phyloP scores from a whole-genome alignment of 2,888 invertebrate species.

The Xylota sylvarum region DNA sequence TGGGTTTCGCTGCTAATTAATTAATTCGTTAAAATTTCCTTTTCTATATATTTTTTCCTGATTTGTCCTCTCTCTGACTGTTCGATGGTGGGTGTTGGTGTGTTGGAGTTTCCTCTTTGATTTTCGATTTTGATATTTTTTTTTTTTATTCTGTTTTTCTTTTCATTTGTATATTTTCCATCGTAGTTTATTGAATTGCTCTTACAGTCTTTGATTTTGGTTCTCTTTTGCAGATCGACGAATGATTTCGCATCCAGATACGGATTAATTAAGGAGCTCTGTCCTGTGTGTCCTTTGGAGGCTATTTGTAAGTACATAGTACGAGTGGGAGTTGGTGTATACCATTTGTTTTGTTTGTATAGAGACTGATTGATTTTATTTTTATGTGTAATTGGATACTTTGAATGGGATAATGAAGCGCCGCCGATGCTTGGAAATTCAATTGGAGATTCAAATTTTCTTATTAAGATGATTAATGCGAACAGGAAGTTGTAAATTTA shows the following conservation, averaged over 20 bases:
- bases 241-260: conserved; percentile 64
- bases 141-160: background rate
- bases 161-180: background rate
- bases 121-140: conserved; percentile 12
- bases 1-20: conserved; percentile 56
- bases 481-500: conserved; percentile 23
- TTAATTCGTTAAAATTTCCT: conserved; percentile 54
- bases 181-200: conserved; percentile 23
- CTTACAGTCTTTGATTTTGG: background rate
- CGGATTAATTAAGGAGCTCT: conserved; percentile 61
- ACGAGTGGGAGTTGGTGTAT: background rate
- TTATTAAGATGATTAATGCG: conserved; percentile 28
- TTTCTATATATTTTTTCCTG: conserved; percentile 25
- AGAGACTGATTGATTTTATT: conserved; percentile 25
- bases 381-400: conserved; percentile 44
- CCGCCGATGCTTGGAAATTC: background rate
- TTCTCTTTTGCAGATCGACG: conserved; percentile 57
- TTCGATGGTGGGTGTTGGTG: background rate
- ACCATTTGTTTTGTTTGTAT: background rate
- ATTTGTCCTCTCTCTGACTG: conserved; percentile 26
- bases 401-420: conserved; percentile 31
- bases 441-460: conserved; percentile 1
- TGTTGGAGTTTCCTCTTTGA: conserved; percentile 18
- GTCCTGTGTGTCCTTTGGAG: conserved; percentile 13
- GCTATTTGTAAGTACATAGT: conserved; percentile 57